Evolutionary conservation across 2,113 vertebrate genomes (phyloP).

Genomic region (Passer domesticus): DNA sequence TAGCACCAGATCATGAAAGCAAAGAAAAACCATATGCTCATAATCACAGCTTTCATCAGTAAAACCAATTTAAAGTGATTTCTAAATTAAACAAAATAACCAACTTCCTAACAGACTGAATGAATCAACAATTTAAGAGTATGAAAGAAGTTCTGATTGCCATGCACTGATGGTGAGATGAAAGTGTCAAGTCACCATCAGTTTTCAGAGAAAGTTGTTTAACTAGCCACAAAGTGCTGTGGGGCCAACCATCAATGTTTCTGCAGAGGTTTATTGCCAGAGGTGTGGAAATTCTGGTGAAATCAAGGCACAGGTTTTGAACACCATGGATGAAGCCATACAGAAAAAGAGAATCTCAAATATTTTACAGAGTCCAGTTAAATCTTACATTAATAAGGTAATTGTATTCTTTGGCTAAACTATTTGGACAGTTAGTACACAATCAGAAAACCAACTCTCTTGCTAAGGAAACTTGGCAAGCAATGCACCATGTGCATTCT

Average conservation of each 20-base stretch:
- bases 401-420: background rate
- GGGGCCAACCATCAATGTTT: background rate
- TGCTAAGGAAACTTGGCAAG: background rate
- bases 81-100: background rate
- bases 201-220: background rate
- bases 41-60: background rate
- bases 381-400: background rate
- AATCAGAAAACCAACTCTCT: background rate
- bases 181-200: background rate
- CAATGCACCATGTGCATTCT: background rate
- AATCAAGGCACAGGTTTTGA: background rate
- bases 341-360: background rate
- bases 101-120: background rate
- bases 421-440: background rate
- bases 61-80: constrained; percentile 3
- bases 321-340: background rate
- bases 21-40: background rate
- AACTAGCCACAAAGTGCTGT: background rate
- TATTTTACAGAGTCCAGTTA: background rate
- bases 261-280: background rate
- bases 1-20: background rate
- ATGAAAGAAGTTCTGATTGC: background rate
- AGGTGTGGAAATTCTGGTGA: background rate
- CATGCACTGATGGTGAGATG: background rate
- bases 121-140: background rate